Base-by-base conservation (phyloP, 1,140 invertebrate species). In the Drosophila prosaltans region DNA sequence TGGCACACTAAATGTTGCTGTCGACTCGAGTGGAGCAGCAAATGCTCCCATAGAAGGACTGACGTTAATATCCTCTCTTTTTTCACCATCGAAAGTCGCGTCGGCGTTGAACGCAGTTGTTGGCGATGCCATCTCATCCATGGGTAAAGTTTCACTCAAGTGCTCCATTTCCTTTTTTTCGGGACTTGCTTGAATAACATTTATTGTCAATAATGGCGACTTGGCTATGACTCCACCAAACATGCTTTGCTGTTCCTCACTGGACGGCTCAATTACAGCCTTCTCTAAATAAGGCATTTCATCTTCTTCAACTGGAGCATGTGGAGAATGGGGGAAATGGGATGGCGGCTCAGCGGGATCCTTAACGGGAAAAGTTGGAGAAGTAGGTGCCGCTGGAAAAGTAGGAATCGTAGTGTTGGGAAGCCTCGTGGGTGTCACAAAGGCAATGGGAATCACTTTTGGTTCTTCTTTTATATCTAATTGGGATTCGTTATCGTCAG, bases 291-390 rank as follows among this genome's bases (percentile, higher is more conserved):
- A 88, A 10, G 45, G 21, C 69, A 89, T 80, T 7, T 80, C 67
- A n/a, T 77, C 48, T 5, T 54, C 51, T 28, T 88, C 83, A 5
- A 41, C 41, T 0, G 71, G 73, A 43, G 78, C 73, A 39, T 59
- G 76, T 1, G 90, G 90, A 0, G 90, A 90, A 11, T 64, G 83
- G 21, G 90, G 90, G 55, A 91, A 91, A 36, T 83, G 83, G 0
- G 16, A 30, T 1, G 69, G 62, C 10, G 55, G 60, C 8, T 74
- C 83, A 4, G 55, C 65, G 0, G 58, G 60, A 6, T 63, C 61
- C 58, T 74, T 88, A 1, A 91, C 65, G 1, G 90, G 90, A n/a
- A 91, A 91, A 26, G 45, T 54, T 5, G 90, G 90, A 1, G 90
- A 91, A 7, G 26, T 65, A 10, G 82, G 73, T 16, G 64, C 67